These are phyloP conservation scores for Gopherus evgoodei DNA, from an alignment of 2,113 vertebrate species.

Conservation along the genomic window DNA sequence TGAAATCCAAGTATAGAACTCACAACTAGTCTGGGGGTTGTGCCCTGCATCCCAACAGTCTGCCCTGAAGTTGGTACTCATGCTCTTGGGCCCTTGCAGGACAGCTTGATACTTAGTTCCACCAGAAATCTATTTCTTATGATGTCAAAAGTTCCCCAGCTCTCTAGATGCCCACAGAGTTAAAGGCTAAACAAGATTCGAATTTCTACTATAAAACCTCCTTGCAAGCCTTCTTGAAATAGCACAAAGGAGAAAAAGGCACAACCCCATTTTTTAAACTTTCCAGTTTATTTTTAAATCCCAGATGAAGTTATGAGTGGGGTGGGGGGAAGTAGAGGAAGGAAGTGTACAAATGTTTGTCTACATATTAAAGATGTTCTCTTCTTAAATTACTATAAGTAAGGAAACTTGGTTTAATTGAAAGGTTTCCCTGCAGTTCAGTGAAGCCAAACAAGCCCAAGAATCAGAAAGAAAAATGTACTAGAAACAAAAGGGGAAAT, in stretches of 20 bases:
- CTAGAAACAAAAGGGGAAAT: neutral
- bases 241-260: neutral
- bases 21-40: neutral
- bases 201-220: neutral
- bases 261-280: neutral
- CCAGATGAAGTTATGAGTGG: neutral
- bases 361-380: neutral
- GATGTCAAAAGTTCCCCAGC: neutral
- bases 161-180: neutral
- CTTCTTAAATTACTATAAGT: neutral
- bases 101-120: neutral
- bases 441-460: neutral
- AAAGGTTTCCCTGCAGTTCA: neutral
- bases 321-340: fast-evolving
- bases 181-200: neutral
- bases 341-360: neutral
- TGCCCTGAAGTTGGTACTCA: neutral
- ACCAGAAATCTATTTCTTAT: neutral
- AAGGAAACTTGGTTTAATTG: neutral
- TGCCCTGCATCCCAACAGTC: neutral
- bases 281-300: fast-evolving
- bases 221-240: neutral
- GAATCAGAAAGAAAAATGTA: neutral
- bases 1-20: neutral
- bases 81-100: neutral